These are phyloP conservation scores for Merodon equestris DNA, from an alignment of 2,888 invertebrate genomes.

Conservation along the genomic window DNA sequence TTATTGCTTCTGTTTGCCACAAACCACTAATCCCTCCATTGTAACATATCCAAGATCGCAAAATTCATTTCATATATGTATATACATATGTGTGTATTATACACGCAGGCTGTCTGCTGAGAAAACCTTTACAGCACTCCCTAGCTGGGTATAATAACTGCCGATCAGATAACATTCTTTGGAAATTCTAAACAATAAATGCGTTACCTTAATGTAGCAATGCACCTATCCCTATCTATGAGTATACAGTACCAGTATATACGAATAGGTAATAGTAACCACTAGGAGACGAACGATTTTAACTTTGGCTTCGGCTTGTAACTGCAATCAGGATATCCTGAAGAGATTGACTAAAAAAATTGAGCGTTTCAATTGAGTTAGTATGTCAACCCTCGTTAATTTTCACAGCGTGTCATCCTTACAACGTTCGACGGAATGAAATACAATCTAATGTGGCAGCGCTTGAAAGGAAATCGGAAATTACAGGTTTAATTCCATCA, in stretches of 20 bases:
- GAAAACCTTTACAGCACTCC: conserved; percentile 41
- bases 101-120: conserved; percentile 7
- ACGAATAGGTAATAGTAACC: conserved; percentile 10
- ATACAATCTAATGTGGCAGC: conserved; percentile 19
- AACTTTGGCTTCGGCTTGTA: conserved; percentile 12
- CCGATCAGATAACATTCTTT: conserved; percentile 65
- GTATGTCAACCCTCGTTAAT: conserved; percentile 69
- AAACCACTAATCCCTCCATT: conserved; percentile 60
- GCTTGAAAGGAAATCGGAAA: conserved; percentile 70
- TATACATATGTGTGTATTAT: neutral
- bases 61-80: too few species aligned
- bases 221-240: neutral
- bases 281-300: conserved; percentile 3
- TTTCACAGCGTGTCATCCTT: conserved; percentile 69
- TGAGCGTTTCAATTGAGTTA: conserved; percentile 55
- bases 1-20: conserved; percentile 45
- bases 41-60: conserved; percentile 15
- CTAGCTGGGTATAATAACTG: conserved; percentile 58
- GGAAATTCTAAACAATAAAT: neutral
- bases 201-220: neutral
- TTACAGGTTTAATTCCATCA: conserved; percentile 72
- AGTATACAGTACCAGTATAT: neutral
- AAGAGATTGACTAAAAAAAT: conserved; percentile 19
- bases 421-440: conserved; percentile 24
- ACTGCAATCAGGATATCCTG: conserved; percentile 56